Evolutionary conservation across 2,888 invertebrate species (phyloP), one percentile per base, ranked within the genome.

Genomic region (Empis livida): DNA sequence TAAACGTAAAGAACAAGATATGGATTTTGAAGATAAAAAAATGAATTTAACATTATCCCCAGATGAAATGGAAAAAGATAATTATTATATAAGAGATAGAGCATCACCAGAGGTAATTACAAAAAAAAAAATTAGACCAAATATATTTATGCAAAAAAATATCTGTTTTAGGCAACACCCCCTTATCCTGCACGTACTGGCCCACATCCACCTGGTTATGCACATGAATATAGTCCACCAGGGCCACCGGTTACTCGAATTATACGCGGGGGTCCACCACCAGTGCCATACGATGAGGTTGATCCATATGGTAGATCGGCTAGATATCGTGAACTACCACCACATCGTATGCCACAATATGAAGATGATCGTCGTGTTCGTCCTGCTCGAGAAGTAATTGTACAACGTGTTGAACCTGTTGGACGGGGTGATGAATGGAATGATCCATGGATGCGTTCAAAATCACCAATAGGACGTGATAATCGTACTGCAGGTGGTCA

Each of bases 11-110:
- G 93, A 94, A 67, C 91, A 87, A 57, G 94, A 95, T 63, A 86
- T 89, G 73, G 92, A 94, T 68, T 93, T 93, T 63, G 92, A 94
- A 63, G 93, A 95, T 67, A 94, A 94, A 70, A 89, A 93, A 65
- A 82, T 94, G 73, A 93, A 94, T 62, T 66, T 94, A 48, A 88
- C 88, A 3, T 53, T 68, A 14, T 67, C 76, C 2, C 84, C 85
- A 57, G 84, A 85, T 56, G 86, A 85, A 57, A 66, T 82, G 40
- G 83, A 83, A 55, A 77, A 82, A 56, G 84, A 84, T 60, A 82
- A 83, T 56, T 80, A 79, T 57, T 81, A 80, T 56, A 73, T 82
- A 11, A 76, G 85, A 60, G 80, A 83, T 4, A 78, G 83, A 15
- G 79, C 79, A 48, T 82, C 84, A 0, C 54, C 61, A 43, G 62